Evolutionary conservation across 2,113 vertebrate genomes (phyloP).

Genomic region (Pomatostomus ruficeps): DNA sequence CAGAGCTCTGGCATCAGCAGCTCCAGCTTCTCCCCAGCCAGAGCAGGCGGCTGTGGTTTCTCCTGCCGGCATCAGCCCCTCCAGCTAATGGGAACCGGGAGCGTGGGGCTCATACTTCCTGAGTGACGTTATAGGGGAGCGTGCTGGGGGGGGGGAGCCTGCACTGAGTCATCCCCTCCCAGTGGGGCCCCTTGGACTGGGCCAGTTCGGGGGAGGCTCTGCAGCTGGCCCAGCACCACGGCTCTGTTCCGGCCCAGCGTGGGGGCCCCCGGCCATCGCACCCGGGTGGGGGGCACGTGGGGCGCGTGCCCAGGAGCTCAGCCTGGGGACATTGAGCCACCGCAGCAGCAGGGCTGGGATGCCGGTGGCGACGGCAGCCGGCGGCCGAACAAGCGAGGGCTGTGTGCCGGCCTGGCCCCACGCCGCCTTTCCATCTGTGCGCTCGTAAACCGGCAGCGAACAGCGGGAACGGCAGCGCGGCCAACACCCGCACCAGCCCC

Average conservation of each 20-base stretch:
- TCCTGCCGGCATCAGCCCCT: not conserved
- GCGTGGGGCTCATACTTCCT: conserved; percentile 21
- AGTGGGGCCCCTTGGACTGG: not conserved
- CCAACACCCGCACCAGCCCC: not conserved
- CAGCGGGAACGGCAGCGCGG: not conserved
- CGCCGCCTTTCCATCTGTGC: not conserved
- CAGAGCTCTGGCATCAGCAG: not conserved
- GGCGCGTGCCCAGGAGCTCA: not conserved
- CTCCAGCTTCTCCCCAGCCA: not conserved
- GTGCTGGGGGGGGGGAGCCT: not conserved
- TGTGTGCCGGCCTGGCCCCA: not conserved
- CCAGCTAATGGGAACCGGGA: not conserved
- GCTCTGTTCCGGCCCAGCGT: not conserved
- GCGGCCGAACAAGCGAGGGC: not conserved
- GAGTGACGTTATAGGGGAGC: conserved; percentile 33
- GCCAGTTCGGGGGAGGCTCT: not conserved
- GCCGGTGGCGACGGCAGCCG: not conserved
- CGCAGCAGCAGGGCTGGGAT: not conserved
- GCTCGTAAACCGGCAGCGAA: not conserved
- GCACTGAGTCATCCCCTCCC: conserved; percentile 23
- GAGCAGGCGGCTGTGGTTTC: not conserved
- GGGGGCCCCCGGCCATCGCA: accelerated
- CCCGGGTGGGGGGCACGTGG: not conserved
- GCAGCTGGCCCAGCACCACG: not conserved
- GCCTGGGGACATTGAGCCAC: not conserved